phyloP scores from a whole-genome alignment of 2,888 invertebrate species.

The Dolomedes plantarius region DNA sequence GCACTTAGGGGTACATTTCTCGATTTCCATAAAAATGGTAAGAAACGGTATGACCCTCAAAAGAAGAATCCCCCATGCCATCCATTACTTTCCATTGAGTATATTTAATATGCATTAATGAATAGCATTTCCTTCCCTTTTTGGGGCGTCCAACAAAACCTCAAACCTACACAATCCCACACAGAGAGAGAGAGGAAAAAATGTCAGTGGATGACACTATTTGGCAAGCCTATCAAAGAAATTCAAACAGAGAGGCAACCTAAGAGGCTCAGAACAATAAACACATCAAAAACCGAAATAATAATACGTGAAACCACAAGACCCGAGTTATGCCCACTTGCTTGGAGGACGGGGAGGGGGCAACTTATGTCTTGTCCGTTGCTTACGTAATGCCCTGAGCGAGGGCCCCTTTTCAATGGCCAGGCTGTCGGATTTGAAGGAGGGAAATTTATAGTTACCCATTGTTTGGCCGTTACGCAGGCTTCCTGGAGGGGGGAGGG shows the following conservation, averaged over 20 bases:
- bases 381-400: slow-evolving; percentile 58
- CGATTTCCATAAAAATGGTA: neutral
- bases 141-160: neutral
- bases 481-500: slow-evolving; percentile 35
- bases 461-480: slow-evolving; percentile 71
- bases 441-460: slow-evolving; percentile 71
- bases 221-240: slow-evolving; percentile 17
- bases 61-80: neutral
- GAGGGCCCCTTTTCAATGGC: slow-evolving; percentile 51
- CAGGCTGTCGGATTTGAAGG: slow-evolving; percentile 61
- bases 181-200: neutral
- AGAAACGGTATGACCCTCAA: neutral
- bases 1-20: neutral
- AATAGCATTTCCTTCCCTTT: neutral
- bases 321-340: neutral
- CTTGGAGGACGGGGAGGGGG: slow-evolving; percentile 1
- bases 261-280: slow-evolving; percentile 51
- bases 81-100: neutral
- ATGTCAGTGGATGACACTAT: neutral
- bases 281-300: slow-evolving; percentile 53
- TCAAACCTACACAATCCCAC: slow-evolving; percentile 4
- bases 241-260: neutral
- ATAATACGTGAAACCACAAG: slow-evolving; percentile 8
- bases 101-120: slow-evolving; percentile 7
- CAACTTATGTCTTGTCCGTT: slow-evolving; percentile 52